Percentiles rank a stretch among this genome's conserved stretches.
Conservation (phyloP, 92 coral and sea anemone species). For the Meandrina meandrites region DNA sequence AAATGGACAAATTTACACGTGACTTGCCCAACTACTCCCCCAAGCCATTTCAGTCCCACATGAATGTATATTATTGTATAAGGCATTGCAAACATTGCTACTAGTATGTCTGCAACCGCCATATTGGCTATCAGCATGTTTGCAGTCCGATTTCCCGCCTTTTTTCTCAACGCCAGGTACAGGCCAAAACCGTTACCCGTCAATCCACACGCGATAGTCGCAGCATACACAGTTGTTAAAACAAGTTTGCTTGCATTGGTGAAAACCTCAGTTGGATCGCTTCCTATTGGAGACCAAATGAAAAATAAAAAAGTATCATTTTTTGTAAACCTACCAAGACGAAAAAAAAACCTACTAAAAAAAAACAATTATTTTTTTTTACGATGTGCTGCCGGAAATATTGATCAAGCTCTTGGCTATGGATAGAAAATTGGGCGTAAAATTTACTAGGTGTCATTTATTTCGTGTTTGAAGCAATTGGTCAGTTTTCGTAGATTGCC, state of each 20-base stretch:
- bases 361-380: no score
- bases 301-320: neutral
- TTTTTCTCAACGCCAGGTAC: slow-evolving; percentile 16
- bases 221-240: slow-evolving; percentile 11
- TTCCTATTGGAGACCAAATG: neutral
- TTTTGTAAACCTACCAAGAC: neutral
- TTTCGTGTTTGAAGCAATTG: no score
- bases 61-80: slow-evolving; percentile 47
- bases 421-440: no score
- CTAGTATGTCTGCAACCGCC: slow-evolving; percentile 78
- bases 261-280: neutral
- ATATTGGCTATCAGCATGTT: slow-evolving; percentile 56
- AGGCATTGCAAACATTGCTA: slow-evolving; percentile 71
- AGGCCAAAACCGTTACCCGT: slow-evolving; percentile 8
- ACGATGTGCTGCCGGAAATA: neutral
- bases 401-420: no score
- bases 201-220: slow-evolving; percentile 18
- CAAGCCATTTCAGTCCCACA: slow-evolving; percentile 65
- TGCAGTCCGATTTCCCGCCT: slow-evolving; percentile 35
- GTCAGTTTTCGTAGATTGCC: no score
- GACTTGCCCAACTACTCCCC: slow-evolving; percentile 62
- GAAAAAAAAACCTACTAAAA: no score
- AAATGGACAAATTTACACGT: slow-evolving; percentile 76
- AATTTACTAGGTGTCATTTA: no score
- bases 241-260: slow-evolving; percentile 6